Evolutionary conservation across 2,113 vertebrate species (phyloP), one percentile per base, ranked within the genome.

Genomic region (Panurus biarmicus): DNA sequence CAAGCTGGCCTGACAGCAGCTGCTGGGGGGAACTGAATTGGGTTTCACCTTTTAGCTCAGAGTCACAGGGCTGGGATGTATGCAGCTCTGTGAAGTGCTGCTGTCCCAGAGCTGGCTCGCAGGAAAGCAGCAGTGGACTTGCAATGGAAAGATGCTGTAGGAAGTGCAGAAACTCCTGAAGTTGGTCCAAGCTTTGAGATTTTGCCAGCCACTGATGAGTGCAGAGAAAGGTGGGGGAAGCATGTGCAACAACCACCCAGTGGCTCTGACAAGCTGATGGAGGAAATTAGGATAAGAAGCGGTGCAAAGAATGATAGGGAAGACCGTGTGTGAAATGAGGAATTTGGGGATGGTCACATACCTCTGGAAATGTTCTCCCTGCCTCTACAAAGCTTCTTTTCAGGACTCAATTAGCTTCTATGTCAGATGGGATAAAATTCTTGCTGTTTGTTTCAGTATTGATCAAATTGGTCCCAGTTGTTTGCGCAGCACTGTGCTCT

Each of bases 41-140:
- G 15, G 10, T 42, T 72, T 83, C 8, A 1, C 28, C 57, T 29
- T 51, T 11, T 53, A 22, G 9, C 22, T 65, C 28, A 28, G 60
- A 61, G 42, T 14, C 48, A n/a, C 3, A 2, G 70, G 20, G 70
- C 13, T 69, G 79, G 15, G 33, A 25, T 42, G 44, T 35, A 25
- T 42, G 44, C 33, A 33, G 45, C 20, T 77, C 73, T 66, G 35
- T 38, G 48, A 38, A 45, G 56, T 24, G 60, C 28, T 71, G 28
- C n/a, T 81, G 48, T 36, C 54, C 36, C 54, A 40, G 57, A 38
- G 33, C 66, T 71, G 66, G 35, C 71, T 69, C 9, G 3, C 53
- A 44, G 72, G 25, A 87, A 22, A 2, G 1, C 24, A 35, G 21
- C 16, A 69, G 44, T 0, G 1, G 9, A 44, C 11, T 14, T 33